Conservation (phyloP, 2,113 vertebrate genomes). For the Cavia porcellus region DNA sequence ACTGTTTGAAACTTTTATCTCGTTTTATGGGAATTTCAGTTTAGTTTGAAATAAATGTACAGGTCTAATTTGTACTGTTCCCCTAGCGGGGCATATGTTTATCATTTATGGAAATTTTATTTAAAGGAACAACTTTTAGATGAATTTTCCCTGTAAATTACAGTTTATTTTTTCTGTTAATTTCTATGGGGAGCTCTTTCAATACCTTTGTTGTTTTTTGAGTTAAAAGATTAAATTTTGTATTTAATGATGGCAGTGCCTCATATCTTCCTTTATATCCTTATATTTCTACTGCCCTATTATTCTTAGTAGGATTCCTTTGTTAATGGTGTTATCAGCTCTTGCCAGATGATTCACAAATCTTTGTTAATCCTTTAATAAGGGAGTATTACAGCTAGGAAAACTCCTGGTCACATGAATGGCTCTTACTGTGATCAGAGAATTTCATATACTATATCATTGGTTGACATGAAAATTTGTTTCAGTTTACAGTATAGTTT, state of each 20-base stretch:
- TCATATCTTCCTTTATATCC: neutral
- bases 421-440: neutral
- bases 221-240: constrained; percentile 44
- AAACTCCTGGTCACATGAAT: neutral
- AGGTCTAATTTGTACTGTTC: neutral
- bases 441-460: neutral
- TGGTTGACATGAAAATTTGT: constrained; percentile 25
- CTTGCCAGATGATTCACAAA: neutral
- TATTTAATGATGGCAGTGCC: neutral
- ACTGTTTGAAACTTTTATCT: neutral
- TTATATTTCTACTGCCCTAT: neutral
- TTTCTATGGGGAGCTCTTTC: constrained; percentile 10
- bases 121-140: constrained; percentile 26
- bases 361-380: neutral
- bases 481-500: neutral
- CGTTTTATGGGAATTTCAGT: constrained; percentile 12
- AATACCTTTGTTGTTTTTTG: constrained; percentile 9
- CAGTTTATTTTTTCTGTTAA: neutral
- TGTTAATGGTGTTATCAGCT: neutral
- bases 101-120: constrained; percentile 6
- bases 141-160: constrained; percentile 34
- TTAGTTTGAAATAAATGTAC: constrained; percentile 44
- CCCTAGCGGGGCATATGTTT: constrained; percentile 13
- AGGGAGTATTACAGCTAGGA: neutral
- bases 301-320: neutral